These are phyloP conservation scores for Scyliorhinus canicula DNA, from an alignment of 2,797 vertebrate genomes.

Conservation along the genomic window DNA sequence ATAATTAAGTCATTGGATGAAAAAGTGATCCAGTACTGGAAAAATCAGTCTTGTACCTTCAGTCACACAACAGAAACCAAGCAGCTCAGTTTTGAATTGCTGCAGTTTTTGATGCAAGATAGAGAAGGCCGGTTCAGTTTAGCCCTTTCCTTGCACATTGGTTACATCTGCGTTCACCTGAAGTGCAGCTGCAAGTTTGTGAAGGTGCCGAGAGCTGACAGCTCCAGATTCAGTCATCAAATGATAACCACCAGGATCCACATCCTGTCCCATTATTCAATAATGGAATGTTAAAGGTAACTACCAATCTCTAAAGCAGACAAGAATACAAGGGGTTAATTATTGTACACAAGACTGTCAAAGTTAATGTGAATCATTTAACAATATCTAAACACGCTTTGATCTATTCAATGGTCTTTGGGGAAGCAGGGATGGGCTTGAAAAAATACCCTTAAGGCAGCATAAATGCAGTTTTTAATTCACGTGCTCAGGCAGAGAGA, in stretches of 20 bases:
- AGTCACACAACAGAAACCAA: not conserved
- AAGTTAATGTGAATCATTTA: constrained; percentile 12
- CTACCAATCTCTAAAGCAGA: not conserved
- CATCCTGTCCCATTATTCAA: not conserved
- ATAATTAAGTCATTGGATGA: not conserved
- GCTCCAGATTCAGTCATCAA: not conserved
- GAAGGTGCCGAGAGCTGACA: not conserved
- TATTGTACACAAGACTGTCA: not conserved
- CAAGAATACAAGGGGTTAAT: not conserved
- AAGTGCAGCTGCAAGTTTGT: not conserved
- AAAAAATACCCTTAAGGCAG: not conserved
- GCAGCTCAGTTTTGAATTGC: not conserved
- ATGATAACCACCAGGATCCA: not conserved
- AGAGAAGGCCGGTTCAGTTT: not conserved
- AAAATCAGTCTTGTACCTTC: not conserved
- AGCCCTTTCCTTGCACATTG: not conserved
- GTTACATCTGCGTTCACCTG: not conserved
- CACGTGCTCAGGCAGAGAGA: not conserved
- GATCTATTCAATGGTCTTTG: not conserved
- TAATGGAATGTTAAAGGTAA: not conserved
- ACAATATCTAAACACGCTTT: not conserved
- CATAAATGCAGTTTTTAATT: constrained; percentile 5
- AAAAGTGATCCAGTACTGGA: not conserved
- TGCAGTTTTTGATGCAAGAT: not conserved
- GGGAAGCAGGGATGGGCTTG: not conserved